Evolutionary conservation across 2,888 invertebrate genomes (phyloP), one percentile per base, ranked within the genome.

Genomic region (Eupithecia abbreviata): DNA sequence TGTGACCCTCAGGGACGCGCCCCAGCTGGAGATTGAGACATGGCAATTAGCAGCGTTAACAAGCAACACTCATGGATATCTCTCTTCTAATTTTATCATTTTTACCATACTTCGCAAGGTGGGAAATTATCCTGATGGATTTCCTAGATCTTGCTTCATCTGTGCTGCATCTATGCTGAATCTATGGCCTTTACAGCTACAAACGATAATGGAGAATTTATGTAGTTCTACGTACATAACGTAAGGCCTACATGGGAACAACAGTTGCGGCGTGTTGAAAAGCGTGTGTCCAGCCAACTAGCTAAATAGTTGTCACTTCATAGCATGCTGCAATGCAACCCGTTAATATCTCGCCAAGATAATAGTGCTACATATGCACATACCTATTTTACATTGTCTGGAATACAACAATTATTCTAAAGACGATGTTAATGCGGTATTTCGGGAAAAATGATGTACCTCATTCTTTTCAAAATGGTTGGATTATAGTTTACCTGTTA

Each of bases 181-280:
- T 58, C 58, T 58, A 58, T 58, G 58, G 58, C 58, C 58, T 58
- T 58, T 58, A 18, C 58, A 58, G 58, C 58, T 58, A 58, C 58
- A 10, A 18, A 58, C 9, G 15, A 58, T 18, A 10, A 58, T 18
- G 18, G 58, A 58, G 58, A 3, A 58, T n/a, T 18, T 58, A 18
- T 58, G 58, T 18, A 18, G 18, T 58, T 18, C 10, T 58, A 58
- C n/a, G 58, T 58, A 58, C 9, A 58, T 58, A 18, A 58, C 58
- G n/a, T 58, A 58, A 58, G 18, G 58, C 58, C 58, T 49, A 18
- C 9, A 58, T 58, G 18, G 18, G 4, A 18, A 30, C 18, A 30
- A 62, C 58, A 7, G 58, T 10, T 62, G 58, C 30, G 4, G 18
- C 58, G 18, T 58, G 58, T 58, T 58, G 9, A 58, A 9, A 58